A percentile compares a stretch with the other conserved stretches of the same genome.
Conservation (phyloP, 2,888 invertebrate genomes). For the Andricus quercusramuli region DNA sequence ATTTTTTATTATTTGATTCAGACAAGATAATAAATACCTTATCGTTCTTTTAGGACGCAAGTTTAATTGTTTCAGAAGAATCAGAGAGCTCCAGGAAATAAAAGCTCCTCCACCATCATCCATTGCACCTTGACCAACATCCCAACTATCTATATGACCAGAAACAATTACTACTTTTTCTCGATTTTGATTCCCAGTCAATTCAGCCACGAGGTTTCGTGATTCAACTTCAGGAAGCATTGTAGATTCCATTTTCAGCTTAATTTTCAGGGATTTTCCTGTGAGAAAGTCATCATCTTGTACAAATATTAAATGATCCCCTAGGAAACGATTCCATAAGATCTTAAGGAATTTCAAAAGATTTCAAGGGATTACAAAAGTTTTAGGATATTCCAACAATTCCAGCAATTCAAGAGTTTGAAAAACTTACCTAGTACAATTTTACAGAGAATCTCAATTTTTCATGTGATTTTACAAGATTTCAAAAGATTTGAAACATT, state of each 20-base stretch:
- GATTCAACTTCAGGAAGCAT: slow-evolving; percentile 82
- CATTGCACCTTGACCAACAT: slow-evolving; percentile 93
- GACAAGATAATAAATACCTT: slow-evolving; percentile 74
- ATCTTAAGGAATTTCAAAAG: too few relatives aligned
- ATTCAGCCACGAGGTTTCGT: slow-evolving; percentile 87
- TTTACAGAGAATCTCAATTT: too few relatives aligned
- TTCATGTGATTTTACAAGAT: too few relatives aligned
- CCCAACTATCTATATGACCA: slow-evolving; percentile 87
- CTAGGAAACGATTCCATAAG: too few relatives aligned
- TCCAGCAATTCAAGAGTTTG: too few relatives aligned
- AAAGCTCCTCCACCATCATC: slow-evolving; percentile 92
- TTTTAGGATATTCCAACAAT: too few relatives aligned
- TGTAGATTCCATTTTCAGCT: slow-evolving; percentile 84
- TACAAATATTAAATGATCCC: too few relatives aligned
- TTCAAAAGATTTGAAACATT: too few relatives aligned
- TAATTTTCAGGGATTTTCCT: slow-evolving; percentile 80
- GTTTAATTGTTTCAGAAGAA: slow-evolving; percentile 77
- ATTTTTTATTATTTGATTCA: too few relatives aligned
- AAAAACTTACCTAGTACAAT: too few relatives aligned
- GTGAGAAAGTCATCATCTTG: neutral
- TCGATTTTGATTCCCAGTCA: slow-evolving; percentile 81
- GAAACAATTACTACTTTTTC: slow-evolving; percentile 86
- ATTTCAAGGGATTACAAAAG: too few relatives aligned
- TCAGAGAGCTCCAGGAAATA: slow-evolving; percentile 86
- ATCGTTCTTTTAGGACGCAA: slow-evolving; percentile 86